Conservation (phyloP, 2,113 vertebrate genomes). For the Pluvialis apricaria region DNA sequence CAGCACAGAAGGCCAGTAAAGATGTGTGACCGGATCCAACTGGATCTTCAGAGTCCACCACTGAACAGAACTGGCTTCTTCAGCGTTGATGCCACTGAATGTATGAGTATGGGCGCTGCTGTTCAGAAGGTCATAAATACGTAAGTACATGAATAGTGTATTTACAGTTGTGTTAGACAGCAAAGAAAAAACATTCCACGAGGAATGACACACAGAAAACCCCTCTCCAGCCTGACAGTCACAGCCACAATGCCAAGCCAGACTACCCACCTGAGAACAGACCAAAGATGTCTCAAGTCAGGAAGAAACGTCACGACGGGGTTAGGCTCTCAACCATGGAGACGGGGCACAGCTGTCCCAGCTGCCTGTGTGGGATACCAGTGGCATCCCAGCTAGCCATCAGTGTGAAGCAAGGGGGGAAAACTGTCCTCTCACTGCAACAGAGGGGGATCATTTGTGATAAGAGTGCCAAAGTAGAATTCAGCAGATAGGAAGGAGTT, state of each 20-base stretch:
- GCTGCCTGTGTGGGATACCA: background rate
- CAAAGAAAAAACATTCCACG: background rate
- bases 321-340: background rate
- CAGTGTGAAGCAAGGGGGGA: background rate
- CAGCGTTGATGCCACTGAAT: background rate
- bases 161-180: background rate
- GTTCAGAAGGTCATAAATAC: background rate
- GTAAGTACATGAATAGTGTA: background rate
- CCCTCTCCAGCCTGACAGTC: background rate
- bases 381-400: background rate
- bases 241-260: background rate
- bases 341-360: background rate
- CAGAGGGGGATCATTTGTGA: too few relatives aligned
- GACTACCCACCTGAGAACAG: background rate
- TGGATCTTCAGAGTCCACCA: background rate
- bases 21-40: background rate
- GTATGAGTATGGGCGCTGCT: background rate
- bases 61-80: background rate
- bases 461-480: background rate
- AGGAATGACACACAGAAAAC: background rate
- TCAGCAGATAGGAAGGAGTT: background rate
- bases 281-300: background rate
- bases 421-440: background rate
- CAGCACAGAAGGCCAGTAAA: background rate
- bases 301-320: accelerated